Conservation (phyloP, 2,797 vertebrate species). For the Sparidentex hasta region DNA sequence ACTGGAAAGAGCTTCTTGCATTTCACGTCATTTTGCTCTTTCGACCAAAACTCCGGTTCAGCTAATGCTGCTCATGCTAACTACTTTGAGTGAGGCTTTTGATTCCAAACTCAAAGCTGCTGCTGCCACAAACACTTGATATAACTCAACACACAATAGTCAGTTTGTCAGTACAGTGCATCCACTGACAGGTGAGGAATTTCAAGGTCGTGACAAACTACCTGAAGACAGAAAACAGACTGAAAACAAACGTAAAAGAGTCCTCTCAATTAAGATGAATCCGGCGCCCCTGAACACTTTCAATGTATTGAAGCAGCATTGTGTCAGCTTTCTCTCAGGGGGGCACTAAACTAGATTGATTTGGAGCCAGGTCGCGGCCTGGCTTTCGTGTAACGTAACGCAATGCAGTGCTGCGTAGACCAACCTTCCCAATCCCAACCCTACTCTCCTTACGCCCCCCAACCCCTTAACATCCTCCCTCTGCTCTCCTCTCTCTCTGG, state of each 20-base stretch:
- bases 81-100: too few species aligned
- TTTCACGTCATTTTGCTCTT: too few species aligned
- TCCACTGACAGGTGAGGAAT: neutral
- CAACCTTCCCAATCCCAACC: neutral
- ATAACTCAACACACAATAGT: neutral
- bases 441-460: neutral
- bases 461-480: slow-evolving; percentile 11
- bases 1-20: too few species aligned
- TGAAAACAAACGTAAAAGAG: neutral
- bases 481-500: neutral
- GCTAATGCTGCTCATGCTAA: too few species aligned
- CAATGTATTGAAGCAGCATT: slow-evolving; percentile 17
- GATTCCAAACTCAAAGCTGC: too few species aligned
- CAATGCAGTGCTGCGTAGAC: neutral
- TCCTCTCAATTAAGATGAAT: neutral
- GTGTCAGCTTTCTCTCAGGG: neutral
- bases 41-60: too few species aligned
- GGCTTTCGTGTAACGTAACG: neutral
- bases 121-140: too few species aligned
- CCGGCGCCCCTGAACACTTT: neutral
- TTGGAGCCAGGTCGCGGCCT: slow-evolving; percentile 1
- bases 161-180: neutral
- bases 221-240: neutral
- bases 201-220: neutral
- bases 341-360: slow-evolving; percentile 39